A percentile compares a stretch with the other conserved stretches of the same genome.
These are phyloP conservation scores for Dinomys branickii DNA, from an alignment of 2,113 vertebrate species.

Conservation along the genomic window DNA sequence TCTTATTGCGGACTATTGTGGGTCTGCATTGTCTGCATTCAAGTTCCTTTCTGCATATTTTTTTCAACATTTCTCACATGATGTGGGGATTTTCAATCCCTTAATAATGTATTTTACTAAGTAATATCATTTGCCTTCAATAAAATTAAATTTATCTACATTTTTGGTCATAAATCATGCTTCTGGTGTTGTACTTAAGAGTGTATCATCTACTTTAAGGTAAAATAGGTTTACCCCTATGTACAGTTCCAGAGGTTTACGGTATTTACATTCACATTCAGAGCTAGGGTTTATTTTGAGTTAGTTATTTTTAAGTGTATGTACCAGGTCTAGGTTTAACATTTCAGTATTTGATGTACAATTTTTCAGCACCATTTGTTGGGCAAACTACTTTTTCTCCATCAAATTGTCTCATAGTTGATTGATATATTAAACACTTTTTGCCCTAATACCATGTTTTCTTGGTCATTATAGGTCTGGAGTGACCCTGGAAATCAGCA, in stretches of 20 bases:
- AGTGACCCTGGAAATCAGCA: not conserved
- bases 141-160: not conserved
- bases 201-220: not conserved
- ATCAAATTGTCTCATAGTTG: not conserved
- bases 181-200: not conserved
- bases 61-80: not conserved
- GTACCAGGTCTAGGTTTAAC: not conserved
- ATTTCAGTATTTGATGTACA: not conserved
- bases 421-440: not conserved
- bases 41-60: not conserved
- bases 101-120: not conserved
- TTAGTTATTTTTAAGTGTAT: not conserved
- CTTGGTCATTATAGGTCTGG: not conserved
- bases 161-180: not conserved
- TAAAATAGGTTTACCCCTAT: not conserved
- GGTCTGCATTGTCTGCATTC: not conserved
- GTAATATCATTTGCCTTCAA: not conserved
- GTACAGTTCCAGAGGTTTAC: not conserved
- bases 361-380: not conserved
- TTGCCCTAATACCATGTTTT: not conserved
- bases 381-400: not conserved
- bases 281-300: not conserved
- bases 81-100: not conserved
- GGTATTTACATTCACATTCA: not conserved
- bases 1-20: not conserved